Evolutionary conservation across 2,797 vertebrate species (phyloP).

Genomic region (Salmo trutta): DNA sequence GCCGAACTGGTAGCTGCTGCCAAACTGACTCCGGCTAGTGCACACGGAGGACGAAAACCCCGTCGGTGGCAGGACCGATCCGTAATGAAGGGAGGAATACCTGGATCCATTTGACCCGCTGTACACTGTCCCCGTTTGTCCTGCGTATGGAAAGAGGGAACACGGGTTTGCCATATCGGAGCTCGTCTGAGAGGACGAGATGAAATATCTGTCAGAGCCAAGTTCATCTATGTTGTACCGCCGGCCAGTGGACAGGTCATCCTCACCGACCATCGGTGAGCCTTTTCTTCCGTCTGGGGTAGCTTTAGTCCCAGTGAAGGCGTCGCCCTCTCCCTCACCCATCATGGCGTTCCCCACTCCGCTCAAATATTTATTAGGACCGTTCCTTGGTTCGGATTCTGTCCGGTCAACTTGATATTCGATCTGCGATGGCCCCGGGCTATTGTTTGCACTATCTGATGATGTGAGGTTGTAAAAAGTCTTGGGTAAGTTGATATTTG

Average conservation of each 20-base stretch:
- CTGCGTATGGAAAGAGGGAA: slow-evolving; percentile 89
- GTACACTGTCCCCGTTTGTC: slow-evolving; percentile 85
- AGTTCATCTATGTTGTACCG: slow-evolving; percentile 89
- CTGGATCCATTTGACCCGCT: slow-evolving; percentile 77
- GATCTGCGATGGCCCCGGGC: slow-evolving; percentile 75
- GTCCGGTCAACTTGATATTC: slow-evolving; percentile 82
- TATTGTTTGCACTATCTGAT: slow-evolving; percentile 76
- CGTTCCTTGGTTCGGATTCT: slow-evolving; percentile 78
- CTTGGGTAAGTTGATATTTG: slow-evolving; percentile 74
- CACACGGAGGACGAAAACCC: slow-evolving; percentile 87
- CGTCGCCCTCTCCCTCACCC: slow-evolving; percentile 81
- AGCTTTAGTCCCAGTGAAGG: slow-evolving; percentile 71
- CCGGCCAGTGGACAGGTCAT: slow-evolving; percentile 76
- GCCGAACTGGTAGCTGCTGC: slow-evolving; percentile 82
- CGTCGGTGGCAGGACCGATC: slow-evolving; percentile 86
- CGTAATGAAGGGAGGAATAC: slow-evolving; percentile 85
- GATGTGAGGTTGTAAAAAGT: slow-evolving; percentile 90
- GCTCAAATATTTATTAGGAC: slow-evolving; percentile 83
- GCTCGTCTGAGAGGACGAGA: slow-evolving; percentile 82
- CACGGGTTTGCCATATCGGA: slow-evolving; percentile 86
- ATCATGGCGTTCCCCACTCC: slow-evolving; percentile 77
- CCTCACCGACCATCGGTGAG: slow-evolving; percentile 86
- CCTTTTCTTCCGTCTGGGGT: slow-evolving; percentile 84
- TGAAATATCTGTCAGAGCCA: slow-evolving; percentile 91
- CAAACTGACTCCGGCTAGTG: slow-evolving; percentile 76